Percentiles rank a stretch among this genome's conserved stretches.
Conservation (phyloP, 2,797 vertebrate species). For the Leucoraja ocellata region DNA sequence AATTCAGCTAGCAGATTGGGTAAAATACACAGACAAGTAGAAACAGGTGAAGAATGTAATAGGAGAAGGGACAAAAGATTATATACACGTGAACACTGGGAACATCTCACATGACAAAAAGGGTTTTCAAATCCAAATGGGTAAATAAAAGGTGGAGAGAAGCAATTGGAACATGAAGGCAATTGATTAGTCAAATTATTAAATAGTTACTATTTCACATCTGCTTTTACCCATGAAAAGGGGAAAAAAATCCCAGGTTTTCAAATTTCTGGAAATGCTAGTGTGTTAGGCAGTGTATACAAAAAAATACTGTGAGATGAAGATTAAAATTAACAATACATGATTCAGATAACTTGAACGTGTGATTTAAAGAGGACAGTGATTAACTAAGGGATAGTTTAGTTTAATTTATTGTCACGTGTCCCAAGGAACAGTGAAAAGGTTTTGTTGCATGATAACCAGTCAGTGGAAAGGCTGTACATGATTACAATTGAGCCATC, state of each 20-base stretch:
- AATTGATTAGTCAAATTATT: background rate
- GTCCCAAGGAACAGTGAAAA: no score
- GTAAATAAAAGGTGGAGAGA: background rate
- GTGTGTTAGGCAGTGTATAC: background rate
- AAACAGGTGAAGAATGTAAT: background rate
- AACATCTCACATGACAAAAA: conserved; percentile 9
- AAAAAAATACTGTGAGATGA: background rate
- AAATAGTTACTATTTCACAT: background rate
- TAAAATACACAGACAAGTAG: background rate
- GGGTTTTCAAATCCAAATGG: conserved; percentile 1
- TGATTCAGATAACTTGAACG: background rate
- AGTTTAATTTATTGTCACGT: background rate
- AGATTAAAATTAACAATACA: background rate
- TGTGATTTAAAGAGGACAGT: background rate
- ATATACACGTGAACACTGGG: background rate
- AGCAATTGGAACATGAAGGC: background rate
- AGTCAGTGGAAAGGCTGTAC: no score
- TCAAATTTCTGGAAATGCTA: background rate
- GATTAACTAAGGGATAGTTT: background rate
- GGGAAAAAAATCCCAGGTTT: background rate
- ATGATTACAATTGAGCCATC: no score
- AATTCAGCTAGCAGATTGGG: background rate
- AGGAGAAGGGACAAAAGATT: background rate
- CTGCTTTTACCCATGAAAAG: background rate
- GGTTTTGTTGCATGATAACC: no score